These are phyloP conservation scores for Calephelis nemesis DNA, from an alignment of 1,140 invertebrate genomes.

Conservation along the genomic window DNA sequence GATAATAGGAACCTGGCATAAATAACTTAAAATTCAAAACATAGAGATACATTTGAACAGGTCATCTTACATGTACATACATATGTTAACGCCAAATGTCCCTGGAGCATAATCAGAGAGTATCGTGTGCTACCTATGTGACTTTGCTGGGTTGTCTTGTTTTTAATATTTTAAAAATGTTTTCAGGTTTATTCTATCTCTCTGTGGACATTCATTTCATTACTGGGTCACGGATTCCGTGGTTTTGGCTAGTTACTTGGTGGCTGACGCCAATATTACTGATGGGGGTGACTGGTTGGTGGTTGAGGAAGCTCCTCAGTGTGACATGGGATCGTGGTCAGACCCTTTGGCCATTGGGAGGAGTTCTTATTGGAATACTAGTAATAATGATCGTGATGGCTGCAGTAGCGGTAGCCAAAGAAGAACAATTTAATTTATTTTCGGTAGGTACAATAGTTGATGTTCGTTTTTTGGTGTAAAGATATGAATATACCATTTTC, in stretches of 20 bases:
- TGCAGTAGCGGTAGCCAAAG: slow-evolving; percentile 62
- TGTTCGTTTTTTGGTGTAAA: too few relatives aligned
- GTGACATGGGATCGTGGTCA: slow-evolving; percentile 42
- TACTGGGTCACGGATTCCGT: slow-evolving; percentile 54
- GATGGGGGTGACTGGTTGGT: slow-evolving; percentile 62
- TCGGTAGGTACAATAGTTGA: slow-evolving; percentile 42
- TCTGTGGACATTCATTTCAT: slow-evolving; percentile 64
- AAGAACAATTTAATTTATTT: slow-evolving; percentile 68
- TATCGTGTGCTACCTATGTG: not conserved
- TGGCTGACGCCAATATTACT: slow-evolving; percentile 53
- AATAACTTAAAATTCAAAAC: too few relatives aligned
- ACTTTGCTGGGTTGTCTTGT: slow-evolving; percentile 1
- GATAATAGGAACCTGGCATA: too few relatives aligned
- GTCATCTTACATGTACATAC: too few relatives aligned
- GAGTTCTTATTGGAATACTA: slow-evolving; percentile 52
- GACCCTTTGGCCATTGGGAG: slow-evolving; percentile 58
- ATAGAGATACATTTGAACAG: too few relatives aligned
- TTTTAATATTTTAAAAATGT: slow-evolving; percentile 10
- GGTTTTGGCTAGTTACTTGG: slow-evolving; percentile 55
- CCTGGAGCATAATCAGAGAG: too few relatives aligned
- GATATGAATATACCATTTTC: too few relatives aligned
- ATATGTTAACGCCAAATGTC: too few relatives aligned
- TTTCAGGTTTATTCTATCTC: slow-evolving; percentile 63
- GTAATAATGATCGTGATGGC: slow-evolving; percentile 60
- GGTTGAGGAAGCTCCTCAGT: slow-evolving; percentile 50